phyloP scores from a whole-genome alignment of 2,113 vertebrate species.

The Thunnus maccoyii region DNA sequence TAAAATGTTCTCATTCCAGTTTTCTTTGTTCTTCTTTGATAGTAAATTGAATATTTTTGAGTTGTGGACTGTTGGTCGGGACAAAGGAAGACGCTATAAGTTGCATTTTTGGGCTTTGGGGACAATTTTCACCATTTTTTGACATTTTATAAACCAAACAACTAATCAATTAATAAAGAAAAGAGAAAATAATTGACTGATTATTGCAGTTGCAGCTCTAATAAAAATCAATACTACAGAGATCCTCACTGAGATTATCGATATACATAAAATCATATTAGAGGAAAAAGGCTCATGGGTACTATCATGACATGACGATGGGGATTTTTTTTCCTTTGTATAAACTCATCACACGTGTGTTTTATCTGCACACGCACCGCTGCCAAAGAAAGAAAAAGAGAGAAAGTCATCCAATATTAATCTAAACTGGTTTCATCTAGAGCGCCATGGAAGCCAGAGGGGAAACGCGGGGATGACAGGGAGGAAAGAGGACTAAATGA shows the following conservation, averaged over 20 bases:
- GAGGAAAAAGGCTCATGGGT: neutral
- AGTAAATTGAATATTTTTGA: too few relatives aligned
- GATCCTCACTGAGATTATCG: neutral
- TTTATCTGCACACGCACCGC: neutral
- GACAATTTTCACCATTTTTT: too few relatives aligned
- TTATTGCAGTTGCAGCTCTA: too few relatives aligned
- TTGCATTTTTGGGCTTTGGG: too few relatives aligned
- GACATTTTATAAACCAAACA: too few relatives aligned
- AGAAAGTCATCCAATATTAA: constrained; percentile 27
- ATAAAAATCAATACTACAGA: too few relatives aligned
- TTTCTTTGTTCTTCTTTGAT: too few relatives aligned
- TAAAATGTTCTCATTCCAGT: too few relatives aligned
- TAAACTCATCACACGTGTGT: neutral
- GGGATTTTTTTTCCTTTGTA: neutral
- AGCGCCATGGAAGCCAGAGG: neutral
- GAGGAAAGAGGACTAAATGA: constrained; percentile 16
- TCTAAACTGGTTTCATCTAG: constrained; percentile 8
- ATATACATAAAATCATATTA: neutral
- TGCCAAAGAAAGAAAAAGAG: constrained; percentile 9
- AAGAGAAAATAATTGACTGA: too few relatives aligned
- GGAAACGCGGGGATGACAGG: neutral
- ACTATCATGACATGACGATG: neutral
- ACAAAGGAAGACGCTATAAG: too few relatives aligned
- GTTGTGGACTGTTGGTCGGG: too few relatives aligned
- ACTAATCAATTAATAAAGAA: too few relatives aligned